Conservation (phyloP, 1,140 invertebrate genomes). For the Brachionus rotundiformis region DNA sequence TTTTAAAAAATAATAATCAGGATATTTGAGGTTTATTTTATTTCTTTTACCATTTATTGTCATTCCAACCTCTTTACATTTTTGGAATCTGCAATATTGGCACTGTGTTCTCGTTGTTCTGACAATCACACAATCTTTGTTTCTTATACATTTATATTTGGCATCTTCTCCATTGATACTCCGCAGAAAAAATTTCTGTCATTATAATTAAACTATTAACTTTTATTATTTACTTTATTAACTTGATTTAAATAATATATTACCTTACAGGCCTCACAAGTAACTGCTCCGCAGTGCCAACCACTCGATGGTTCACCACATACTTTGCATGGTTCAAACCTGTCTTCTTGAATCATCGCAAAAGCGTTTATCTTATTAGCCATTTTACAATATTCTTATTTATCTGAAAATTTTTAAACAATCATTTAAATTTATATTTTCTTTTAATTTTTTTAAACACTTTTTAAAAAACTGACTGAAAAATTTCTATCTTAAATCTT, state of each 20-base stretch:
- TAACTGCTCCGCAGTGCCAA: constrained; percentile 64
- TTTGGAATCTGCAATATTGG: constrained; percentile 98
- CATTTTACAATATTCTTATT: not conserved
- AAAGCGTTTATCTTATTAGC: constrained; percentile 11
- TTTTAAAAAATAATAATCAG: not conserved
- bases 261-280: constrained; percentile 66
- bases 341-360: not conserved
- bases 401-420: not conserved
- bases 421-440: not conserved
- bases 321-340: constrained; percentile 58
- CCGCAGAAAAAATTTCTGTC: constrained; percentile 64
- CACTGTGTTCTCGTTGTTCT: constrained; percentile 68
- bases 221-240: not conserved
- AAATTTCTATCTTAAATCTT: not conserved
- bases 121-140: constrained; percentile 60
- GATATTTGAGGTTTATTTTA: not conserved
- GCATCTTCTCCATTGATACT: constrained; percentile 58
- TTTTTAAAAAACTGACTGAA: too few species aligned
- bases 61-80: constrained; percentile 98
- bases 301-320: constrained; percentile 63
- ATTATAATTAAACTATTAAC: constrained; percentile 25
- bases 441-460: too few species aligned
- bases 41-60: constrained; percentile 80
- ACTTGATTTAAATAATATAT: constrained; percentile 5
- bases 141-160: constrained; percentile 61